Conservation (phyloP, 2,888 invertebrate genomes). For the Macropis europaea region DNA sequence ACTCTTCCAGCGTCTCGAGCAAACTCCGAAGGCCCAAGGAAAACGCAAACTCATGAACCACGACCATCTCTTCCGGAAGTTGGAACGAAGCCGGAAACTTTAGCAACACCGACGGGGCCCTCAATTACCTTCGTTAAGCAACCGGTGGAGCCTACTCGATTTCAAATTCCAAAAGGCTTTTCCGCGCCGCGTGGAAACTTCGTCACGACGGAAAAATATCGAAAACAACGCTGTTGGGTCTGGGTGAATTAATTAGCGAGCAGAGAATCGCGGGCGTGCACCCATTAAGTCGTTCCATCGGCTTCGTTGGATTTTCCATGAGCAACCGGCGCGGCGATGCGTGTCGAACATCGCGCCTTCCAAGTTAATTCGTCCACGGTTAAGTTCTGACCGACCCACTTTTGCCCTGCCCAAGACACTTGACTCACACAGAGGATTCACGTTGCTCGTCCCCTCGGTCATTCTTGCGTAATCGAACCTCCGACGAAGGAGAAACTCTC, state of each 20-base stretch:
- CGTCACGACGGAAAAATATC: background rate
- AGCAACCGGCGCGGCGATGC: background rate
- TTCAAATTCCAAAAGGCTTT: background rate
- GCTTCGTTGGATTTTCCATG: background rate
- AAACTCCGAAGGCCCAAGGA: no score
- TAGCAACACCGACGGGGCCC: conserved; percentile 24
- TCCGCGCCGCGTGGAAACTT: background rate
- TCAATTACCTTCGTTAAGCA: conserved; percentile 43
- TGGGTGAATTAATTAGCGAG: background rate
- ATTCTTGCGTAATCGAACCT: conserved; percentile 68
- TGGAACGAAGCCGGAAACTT: conserved; percentile 31
- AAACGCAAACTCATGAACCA: no score
- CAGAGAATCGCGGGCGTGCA: background rate
- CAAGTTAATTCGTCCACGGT: conserved; percentile 35
- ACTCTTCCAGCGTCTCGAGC: no score
- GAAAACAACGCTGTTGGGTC: background rate
- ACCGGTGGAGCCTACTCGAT: conserved; percentile 9
- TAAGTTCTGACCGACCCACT: conserved; percentile 57
- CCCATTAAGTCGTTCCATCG: background rate
- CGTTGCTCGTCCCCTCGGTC: conserved; percentile 56
- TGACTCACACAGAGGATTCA: conserved; percentile 61
- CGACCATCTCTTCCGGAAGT: no score
- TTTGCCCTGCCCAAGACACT: conserved; percentile 54
- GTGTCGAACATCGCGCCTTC: conserved; percentile 16
- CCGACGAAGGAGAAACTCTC: conserved; percentile 32